Evolutionary conservation across 2,797 vertebrate species (phyloP), one percentile per base, ranked within the genome.

Genomic region (Parauchenoglanis punctatus): DNA sequence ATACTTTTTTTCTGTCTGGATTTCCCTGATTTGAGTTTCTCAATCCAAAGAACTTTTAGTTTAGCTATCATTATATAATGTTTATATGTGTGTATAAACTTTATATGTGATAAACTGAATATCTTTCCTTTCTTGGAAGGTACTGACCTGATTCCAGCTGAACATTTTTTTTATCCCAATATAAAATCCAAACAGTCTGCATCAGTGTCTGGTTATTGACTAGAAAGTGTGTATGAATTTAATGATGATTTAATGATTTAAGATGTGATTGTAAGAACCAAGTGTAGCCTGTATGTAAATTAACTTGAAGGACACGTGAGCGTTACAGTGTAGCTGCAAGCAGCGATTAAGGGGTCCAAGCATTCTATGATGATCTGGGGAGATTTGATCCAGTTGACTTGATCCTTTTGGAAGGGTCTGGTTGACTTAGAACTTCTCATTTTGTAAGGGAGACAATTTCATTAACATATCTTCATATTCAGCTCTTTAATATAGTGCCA

Each of bases 1-100:
- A 86, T 88, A 86, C 89, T 87, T 88, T 87, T 85, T 88, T 44
- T 67, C 82, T 88, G 65, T 88, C 68, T 86, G 68, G 87, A 84
- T 89, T 87, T 88, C 75, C 84, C 78, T 84, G 80, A 85, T 90
- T 91, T 86, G 52, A 84, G 77, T 91, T 91, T 96, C 95, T 96
- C 94, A 95, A 93, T 95, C 96, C 96, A 97, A 97, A 97, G 96
- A 97, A 61, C 67, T 93, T 90, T 93, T 93, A 92, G 91, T 94
- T 94, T 94, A 89, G 90, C 87, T 92, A 87, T 92, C 88, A 92
- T 91, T 85, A 90, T 92, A 91, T 91, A 91, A 91, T 89, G 92
- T 92, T 92, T 92, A 90, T 91, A 90, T 91, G 88, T 92, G 91
- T 90, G 86, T 92, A 92, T 92, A 92, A 91, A 92, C 88, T 89